Base-by-base conservation (phyloP, 30 jellyfish, hydroid and myxozoan genomes). In the Aurelia sp. region DNA sequence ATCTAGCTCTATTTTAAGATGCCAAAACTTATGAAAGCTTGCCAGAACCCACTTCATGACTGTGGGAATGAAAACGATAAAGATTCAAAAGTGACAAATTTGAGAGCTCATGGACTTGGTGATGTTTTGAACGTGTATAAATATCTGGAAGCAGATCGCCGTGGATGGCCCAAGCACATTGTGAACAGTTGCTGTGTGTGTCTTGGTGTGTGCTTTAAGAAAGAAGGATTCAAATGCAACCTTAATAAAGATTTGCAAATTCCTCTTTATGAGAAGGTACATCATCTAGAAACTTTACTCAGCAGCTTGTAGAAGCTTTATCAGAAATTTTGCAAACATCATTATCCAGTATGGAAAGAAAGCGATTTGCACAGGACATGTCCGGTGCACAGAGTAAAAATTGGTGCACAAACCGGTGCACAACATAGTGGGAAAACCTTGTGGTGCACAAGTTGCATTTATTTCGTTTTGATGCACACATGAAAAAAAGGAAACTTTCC, bases 81-180 rank as follows among this genome's bases (percentile, higher is more conserved):
- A 16, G 59, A 72, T 19, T 31, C 70, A 15, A 72, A 44, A 72
- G 11, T 50, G 3, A 72, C 52, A n/a, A 50, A 72, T 72, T 47
- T 72, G 84, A 24, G 84, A 48, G 47, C 84, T 53, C 64, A 41
- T 52, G 69, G 84, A 17, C 84, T 72, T 35, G 63, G 84, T 21
- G 84, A 72, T 35, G 84, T 72, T 48, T 47, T 72, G 33, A 40
- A 17, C 15, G 70, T 72, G 69, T 72, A 72, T 70, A 72, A 72
- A 72, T 35, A 53, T 12, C 84, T 72, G 62, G 31, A 24, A 31
- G 33, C 30, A 50, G 70, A 72, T 44, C 35, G 12, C n/a, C 47
- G 70, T 53, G 67, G 84, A n/a, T n/a, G n/a, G n/a, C n/a, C n/a
- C n/a, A 72, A 53, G 12, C 69, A 44, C 63, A 35, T 38, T 35